phyloP scores from a whole-genome alignment of 2,888 invertebrate genomes.

The Chymomyza amoena region DNA sequence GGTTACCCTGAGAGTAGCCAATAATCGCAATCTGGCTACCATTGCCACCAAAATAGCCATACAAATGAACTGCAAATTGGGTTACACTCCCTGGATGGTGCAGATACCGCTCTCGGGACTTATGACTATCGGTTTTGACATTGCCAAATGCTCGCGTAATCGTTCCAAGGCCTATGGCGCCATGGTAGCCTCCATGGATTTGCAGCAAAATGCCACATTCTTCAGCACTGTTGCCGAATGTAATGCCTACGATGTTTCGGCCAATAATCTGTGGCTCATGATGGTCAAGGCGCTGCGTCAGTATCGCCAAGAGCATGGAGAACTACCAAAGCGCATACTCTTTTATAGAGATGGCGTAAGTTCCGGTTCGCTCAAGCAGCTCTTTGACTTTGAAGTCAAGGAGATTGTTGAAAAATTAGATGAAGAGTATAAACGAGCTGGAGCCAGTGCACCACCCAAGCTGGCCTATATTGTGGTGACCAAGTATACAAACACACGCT shows the following conservation, averaged over 20 bases:
- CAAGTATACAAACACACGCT: slow-evolving; percentile 90
- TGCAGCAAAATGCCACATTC: slow-evolving; percentile 83
- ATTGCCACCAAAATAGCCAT: slow-evolving; percentile 95
- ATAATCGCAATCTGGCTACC: slow-evolving; percentile 82
- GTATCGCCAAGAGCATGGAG: slow-evolving; percentile 67
- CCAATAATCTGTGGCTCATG: slow-evolving; percentile 85
- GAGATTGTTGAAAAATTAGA: slow-evolving; percentile 81
- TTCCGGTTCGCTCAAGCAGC: slow-evolving; percentile 91
- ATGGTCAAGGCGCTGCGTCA: slow-evolving; percentile 79
- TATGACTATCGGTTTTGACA: slow-evolving; percentile 94
- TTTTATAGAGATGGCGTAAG: slow-evolving; percentile 96
- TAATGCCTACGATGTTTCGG: slow-evolving; percentile 86
- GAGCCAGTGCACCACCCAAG: slow-evolving; percentile 77
- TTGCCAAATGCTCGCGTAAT: slow-evolving; percentile 88
- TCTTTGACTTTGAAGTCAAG: slow-evolving; percentile 87
- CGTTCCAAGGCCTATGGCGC: slow-evolving; percentile 86
- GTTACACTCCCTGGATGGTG: slow-evolving; percentile 93
- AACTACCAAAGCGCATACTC: slow-evolving; percentile 85
- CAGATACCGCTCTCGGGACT: slow-evolving; percentile 83
- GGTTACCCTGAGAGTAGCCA: slow-evolving; percentile 57
- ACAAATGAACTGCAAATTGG: slow-evolving; percentile 95
- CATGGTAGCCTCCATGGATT: slow-evolving; percentile 86
- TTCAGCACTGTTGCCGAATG: slow-evolving; percentile 88
- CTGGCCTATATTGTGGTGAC: slow-evolving; percentile 92
- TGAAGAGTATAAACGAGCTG: slow-evolving; percentile 80